Evolutionary conservation across 1,140 invertebrate species (phyloP).

Genomic region (Neomicropteryx cornuta): DNA sequence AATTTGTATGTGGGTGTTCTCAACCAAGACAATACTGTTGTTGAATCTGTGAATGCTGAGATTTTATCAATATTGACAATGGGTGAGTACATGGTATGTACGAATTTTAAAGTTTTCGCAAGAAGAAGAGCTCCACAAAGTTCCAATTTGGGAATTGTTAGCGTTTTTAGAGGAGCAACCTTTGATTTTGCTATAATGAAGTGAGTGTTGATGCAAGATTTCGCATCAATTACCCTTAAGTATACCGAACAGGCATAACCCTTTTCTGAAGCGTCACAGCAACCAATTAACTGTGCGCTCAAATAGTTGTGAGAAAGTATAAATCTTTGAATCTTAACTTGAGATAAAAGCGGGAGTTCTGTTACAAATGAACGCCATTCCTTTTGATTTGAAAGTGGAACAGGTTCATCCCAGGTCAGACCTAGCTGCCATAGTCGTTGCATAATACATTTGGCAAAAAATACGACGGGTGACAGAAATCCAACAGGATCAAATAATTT

Average conservation of each 20-base stretch:
- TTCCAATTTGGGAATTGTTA: conserved; percentile 19
- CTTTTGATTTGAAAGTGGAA: conserved; percentile 12
- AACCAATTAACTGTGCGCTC: neutral
- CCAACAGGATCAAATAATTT: conserved; percentile 20
- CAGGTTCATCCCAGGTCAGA: conserved; percentile 21
- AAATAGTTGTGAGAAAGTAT: conserved; percentile 1
- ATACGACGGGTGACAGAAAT: conserved; percentile 18
- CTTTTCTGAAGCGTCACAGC: conserved; percentile 9
- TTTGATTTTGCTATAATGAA: conserved; percentile 20
- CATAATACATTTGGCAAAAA: conserved; percentile 22
- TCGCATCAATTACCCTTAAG: neutral
- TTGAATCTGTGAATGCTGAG: conserved; percentile 28
- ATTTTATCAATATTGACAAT: conserved; percentile 9
- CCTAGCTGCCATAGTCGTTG: conserved; percentile 22
- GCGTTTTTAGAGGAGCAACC: conserved; percentile 20
- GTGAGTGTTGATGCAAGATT: neutral
- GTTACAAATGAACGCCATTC: conserved; percentile 8
- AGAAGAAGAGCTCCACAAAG: conserved; percentile 20
- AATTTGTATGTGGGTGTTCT: conserved; percentile 18
- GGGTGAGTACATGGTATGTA: conserved; percentile 14
- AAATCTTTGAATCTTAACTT: neutral
- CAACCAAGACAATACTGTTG: conserved; percentile 26
- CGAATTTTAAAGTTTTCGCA: conserved; percentile 10
- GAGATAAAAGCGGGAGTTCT: neutral
- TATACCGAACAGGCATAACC: conserved; percentile 17